Base-by-base conservation (phyloP, 2,888 invertebrate genomes). In the Alloplasta piceator region DNA sequence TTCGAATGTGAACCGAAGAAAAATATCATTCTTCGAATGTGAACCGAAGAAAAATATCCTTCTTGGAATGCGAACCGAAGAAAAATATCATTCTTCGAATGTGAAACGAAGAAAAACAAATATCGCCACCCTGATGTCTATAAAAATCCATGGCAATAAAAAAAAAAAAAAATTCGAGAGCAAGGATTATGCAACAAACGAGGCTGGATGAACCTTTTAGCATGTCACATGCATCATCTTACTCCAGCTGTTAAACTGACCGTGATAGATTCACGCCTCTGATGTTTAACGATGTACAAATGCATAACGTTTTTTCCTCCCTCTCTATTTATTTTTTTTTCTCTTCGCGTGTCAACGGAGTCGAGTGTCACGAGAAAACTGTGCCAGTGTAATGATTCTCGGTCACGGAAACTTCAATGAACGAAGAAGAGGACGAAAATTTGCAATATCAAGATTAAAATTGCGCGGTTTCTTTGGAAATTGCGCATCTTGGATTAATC, bases 221-320 rank as follows among this genome's bases (percentile, higher is more conserved):
- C 64, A 26, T 71, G 46, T 61, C 71, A 75, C 46, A 16, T 48
- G n/a, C 14, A 43, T 43, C 43, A 61, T 74, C 38, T 46, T 46
- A 76, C 36, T 76, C 76, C 75, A 80, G 76, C 76, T 80, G 80
- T 68, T 55, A 67, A 72, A 56, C 80, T 58, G 80, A 76, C 72
- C 80, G 68, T 72, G 80, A 76, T 76, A 72, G 72, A 80, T 76
- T 80, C 63, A 76, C 72, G 64, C 75, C 76, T 71, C 36, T 61
- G 50, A 76, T 76, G 46, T 56, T 56, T n/a, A 66, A 64, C 36
- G 50, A 12, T 36, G 61, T 63, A 72, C 72, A 74, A 80, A 80
- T 80, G 46, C 72, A 66, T 68, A 14, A 56, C 64, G 36, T 52
- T 26, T 39, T 48, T 9, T 64, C 14, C 39, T 39, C 12, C 14